These are phyloP conservation scores for Vanessa cardui DNA, from an alignment of 2,888 invertebrate species.

Conservation along the genomic window DNA sequence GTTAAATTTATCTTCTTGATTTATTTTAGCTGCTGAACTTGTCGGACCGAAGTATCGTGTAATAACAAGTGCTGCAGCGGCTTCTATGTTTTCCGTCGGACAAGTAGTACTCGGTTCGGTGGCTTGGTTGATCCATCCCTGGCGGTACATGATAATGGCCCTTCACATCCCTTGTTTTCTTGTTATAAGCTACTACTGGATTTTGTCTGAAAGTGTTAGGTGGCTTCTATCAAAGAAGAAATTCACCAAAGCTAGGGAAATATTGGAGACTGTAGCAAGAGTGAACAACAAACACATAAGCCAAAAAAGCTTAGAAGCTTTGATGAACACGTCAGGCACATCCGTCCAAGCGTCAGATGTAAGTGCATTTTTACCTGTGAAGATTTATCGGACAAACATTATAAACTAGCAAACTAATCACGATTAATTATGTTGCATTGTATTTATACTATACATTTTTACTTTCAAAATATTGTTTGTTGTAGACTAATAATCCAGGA, in stretches of 20 bases:
- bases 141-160: conserved; percentile 86
- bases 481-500: conserved; percentile 39
- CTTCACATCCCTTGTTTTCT: conserved; percentile 87
- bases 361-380: not conserved
- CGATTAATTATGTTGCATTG: not conserved
- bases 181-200: conserved; percentile 85
- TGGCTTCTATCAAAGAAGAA: conserved; percentile 88
- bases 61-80: conserved; percentile 85
- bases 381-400: too few relatives aligned
- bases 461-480: not conserved
- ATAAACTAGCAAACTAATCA: too few relatives aligned
- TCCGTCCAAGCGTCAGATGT: conserved; percentile 6
- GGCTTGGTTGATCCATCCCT: conserved; percentile 86
- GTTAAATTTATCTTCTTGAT: not conserved
- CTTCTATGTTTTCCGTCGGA: conserved; percentile 88
- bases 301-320: conserved; percentile 65
- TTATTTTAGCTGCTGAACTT: conserved; percentile 82
- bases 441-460: not conserved
- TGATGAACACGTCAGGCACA: conserved; percentile 56
- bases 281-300: conserved; percentile 83
- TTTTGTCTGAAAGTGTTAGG: conserved; percentile 86
- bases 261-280: conserved; percentile 84
- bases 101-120: conserved; percentile 85
- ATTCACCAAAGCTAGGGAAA: conserved; percentile 82
- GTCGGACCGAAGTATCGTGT: conserved; percentile 89